Evolutionary conservation across 2,797 vertebrate species (phyloP).

Genomic region (Liparis tanakae): DNA sequence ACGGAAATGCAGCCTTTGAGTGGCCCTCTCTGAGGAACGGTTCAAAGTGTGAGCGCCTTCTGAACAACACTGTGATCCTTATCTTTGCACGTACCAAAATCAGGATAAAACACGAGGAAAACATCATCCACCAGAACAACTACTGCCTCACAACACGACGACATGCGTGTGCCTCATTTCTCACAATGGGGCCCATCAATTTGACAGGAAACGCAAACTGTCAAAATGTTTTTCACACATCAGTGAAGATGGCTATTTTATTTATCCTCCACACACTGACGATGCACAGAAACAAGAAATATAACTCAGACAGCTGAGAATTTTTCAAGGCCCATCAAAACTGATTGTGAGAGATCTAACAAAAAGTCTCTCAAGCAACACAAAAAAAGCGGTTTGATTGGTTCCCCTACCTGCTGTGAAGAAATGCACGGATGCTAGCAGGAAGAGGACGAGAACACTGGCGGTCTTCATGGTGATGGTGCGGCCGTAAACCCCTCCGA

Average conservation of each 20-base stretch:
- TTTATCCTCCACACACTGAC: background rate
- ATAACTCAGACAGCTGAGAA: background rate
- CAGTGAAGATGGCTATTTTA: background rate
- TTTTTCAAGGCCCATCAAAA: background rate
- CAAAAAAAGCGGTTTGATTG: background rate
- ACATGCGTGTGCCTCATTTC: background rate
- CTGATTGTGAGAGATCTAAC: background rate
- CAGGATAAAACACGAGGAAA: background rate
- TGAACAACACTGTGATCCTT: conserved; percentile 40
- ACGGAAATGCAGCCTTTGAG: conserved; percentile 33
- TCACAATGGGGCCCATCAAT: background rate
- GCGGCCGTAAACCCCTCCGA: conserved; percentile 33
- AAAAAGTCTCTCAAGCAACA: too few species aligned
- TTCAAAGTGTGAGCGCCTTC: conserved; percentile 56
- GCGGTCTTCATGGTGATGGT: conserved; percentile 80
- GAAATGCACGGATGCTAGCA: conserved; percentile 53
- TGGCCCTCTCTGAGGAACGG: conserved; percentile 33
- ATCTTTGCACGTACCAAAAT: conserved; percentile 44
- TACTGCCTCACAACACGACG: background rate
- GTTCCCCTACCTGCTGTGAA: conserved; percentile 63
- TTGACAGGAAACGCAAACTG: background rate
- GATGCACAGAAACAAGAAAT: background rate
- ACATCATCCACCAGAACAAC: background rate
- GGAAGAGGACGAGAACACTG: conserved; percentile 60
- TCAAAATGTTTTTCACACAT: background rate